Evolutionary conservation across 1,140 invertebrate species (phyloP), one percentile per base, ranked within the genome.

Genomic region (Sminthurinus signatus): DNA sequence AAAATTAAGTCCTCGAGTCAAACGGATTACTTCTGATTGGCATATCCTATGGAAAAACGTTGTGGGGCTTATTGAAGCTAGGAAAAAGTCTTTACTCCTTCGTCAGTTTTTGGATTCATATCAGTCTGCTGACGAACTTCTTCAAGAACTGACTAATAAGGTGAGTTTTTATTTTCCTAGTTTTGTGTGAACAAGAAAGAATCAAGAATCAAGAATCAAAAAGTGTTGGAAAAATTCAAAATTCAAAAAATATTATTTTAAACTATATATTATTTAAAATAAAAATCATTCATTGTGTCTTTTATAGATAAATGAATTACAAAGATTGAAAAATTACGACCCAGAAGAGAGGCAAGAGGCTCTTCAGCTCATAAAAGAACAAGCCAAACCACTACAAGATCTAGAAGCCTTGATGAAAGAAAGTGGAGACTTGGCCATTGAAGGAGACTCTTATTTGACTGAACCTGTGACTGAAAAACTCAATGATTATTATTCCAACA

Each of bases 1-100:
- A 32, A 58, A 52, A 43, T 23, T 69, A 27, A 57, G 63, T 50
- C 29, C 55, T 23, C 14, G 64, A 21, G 68, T 69, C 12, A 69
- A 65, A 44, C 55, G 48, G 42, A 31, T 63, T 1, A 46, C 60
- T 25, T n/a, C 19, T 19, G 44, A 65, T 42, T 69, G 68, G 68
- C 29, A 55, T 14, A n/a, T 42, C 50, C 25, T 52, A n/a, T 52
- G 50, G 50, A 23, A 52, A 52, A 36, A 5, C 15, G 32, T 36
- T 5, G 32, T 36, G 5, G 32, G 32, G 5, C 15, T 36, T 8
- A 8, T 52, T 19, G 14, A 19, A 27, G 23, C 14, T 28, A 25
- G 50, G 50, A 52, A 29, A 28, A 52, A 52, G n/a, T 52, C 50
- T 15, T 21, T 62, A 17, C 36, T 62, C 5, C 32, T 62, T 8